Evolutionary conservation across 2,888 invertebrate species (phyloP).

Genomic region (Conomelus anceps): DNA sequence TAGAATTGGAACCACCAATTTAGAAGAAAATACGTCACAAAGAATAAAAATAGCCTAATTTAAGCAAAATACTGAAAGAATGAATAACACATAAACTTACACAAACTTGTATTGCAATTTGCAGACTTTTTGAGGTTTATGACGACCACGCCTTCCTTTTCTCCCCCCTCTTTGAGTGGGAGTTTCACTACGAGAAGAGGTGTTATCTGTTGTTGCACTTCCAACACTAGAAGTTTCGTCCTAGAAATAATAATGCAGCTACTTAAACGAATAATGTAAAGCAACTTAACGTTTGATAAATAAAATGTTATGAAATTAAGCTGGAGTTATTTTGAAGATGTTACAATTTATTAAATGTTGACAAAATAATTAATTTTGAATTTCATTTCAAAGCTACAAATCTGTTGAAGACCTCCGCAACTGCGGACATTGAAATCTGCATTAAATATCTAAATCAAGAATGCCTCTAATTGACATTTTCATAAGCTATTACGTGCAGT

Average conservation of each 20-base stretch:
- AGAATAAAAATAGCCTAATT: background rate
- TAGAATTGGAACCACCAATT: no score
- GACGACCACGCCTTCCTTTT: slow-evolving; percentile 48
- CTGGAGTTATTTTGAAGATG: background rate
- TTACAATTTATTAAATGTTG: background rate
- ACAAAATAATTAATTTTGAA: no score
- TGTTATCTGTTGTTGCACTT: slow-evolving; percentile 73
- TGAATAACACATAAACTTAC: slow-evolving; percentile 46
- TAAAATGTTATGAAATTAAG: background rate
- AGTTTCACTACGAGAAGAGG: slow-evolving; percentile 72
- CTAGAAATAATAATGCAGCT: slow-evolving; percentile 39
- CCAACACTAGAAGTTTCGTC: slow-evolving; percentile 76
- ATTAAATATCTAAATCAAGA: no score
- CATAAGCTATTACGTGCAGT: no score
- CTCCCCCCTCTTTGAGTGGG: slow-evolving; percentile 61
- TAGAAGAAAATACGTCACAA: no score
- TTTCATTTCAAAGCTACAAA: no score
- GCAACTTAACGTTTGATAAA: background rate
- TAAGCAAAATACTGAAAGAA: slow-evolving; percentile 6
- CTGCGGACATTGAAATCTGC: no score
- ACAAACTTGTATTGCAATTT: slow-evolving; percentile 73
- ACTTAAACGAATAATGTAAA: background rate
- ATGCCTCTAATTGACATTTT: no score
- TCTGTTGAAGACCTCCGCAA: no score
- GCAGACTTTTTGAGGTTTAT: slow-evolving; percentile 45